Percentiles rank a stretch among this genome's conserved stretches.
Conservation (phyloP, 2,888 invertebrate species). For the Drosophila sordidula region DNA sequence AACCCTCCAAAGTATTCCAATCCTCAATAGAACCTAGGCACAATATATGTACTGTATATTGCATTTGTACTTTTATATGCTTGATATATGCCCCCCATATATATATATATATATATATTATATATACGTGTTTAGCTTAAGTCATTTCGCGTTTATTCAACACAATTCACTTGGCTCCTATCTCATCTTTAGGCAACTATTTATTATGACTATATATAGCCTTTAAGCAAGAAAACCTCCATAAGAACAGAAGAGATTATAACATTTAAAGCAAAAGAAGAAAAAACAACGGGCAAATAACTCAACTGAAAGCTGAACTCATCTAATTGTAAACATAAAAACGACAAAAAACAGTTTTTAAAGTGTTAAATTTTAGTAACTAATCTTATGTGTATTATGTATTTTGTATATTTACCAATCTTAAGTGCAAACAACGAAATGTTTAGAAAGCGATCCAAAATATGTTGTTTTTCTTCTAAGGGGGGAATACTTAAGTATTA, state of each 20-base stretch:
- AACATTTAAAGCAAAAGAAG: neutral
- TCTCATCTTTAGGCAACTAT: conserved; percentile 40
- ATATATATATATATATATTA: conserved; percentile 8
- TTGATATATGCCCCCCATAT: conserved; percentile 7
- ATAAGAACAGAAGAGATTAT: conserved; percentile 82
- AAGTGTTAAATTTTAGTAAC: conserved; percentile 45
- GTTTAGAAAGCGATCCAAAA: conserved; percentile 34
- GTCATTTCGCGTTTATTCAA: conserved; percentile 20
- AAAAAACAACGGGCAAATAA: conserved; percentile 28
- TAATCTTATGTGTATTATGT: conserved; percentile 50
- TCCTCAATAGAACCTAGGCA: conserved; percentile 29
- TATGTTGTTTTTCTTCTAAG: neutral
- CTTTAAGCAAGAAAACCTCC: neutral
- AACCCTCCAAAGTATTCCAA: conserved; percentile 38
- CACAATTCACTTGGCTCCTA: conserved; percentile 24
- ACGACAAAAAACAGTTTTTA: conserved; percentile 17
- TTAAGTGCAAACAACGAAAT: conserved; percentile 44
- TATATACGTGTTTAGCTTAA: conserved; percentile 23
- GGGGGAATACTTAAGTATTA: neutral
- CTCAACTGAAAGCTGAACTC: conserved; percentile 35
- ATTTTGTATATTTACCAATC: conserved; percentile 59
- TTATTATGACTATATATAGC: conserved; percentile 50
- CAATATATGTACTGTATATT: conserved; percentile 18
- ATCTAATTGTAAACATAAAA: conserved; percentile 18
- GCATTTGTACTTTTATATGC: conserved; percentile 37